phyloP scores from a whole-genome alignment of 2,888 invertebrate genomes.

The Drosophila anomalata region DNA sequence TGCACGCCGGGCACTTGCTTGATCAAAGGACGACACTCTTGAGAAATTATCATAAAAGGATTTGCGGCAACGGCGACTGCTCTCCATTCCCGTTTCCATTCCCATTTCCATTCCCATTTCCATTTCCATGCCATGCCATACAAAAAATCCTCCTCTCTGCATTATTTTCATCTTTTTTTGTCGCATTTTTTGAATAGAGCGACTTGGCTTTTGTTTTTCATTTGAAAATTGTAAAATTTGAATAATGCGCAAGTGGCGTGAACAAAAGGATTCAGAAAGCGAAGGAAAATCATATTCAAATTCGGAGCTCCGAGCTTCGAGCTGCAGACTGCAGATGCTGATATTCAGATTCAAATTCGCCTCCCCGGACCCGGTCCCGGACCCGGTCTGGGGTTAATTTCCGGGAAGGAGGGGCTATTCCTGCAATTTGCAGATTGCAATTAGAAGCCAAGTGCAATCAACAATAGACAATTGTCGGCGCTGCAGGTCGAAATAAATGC shows the following conservation, averaged over 20 bases:
- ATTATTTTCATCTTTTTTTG: slow-evolving; percentile 5
- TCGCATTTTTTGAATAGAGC: slow-evolving; percentile 65
- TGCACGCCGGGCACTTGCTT: slow-evolving; percentile 76
- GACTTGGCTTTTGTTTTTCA: slow-evolving; percentile 65
- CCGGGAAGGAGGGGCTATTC: slow-evolving; percentile 3
- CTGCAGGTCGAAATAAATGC: slow-evolving; percentile 71
- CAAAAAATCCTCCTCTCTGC: slow-evolving; percentile 20
- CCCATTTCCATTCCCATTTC: background rate
- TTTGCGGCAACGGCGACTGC: slow-evolving; percentile 64
- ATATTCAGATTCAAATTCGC: slow-evolving; percentile 6
- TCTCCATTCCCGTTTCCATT: slow-evolving; percentile 26
- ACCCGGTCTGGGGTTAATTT: slow-evolving; percentile 2
- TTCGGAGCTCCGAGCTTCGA: slow-evolving; percentile 1
- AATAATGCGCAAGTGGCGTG: slow-evolving; percentile 78
- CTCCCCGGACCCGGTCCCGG: background rate
- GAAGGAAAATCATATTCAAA: slow-evolving; percentile 45
- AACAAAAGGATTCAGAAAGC: slow-evolving; percentile 41
- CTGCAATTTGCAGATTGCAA: slow-evolving; percentile 62
- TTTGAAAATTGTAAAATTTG: slow-evolving; percentile 71
- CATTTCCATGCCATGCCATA: slow-evolving; percentile 24
- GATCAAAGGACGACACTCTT: slow-evolving; percentile 83
- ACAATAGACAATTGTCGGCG: slow-evolving; percentile 62
- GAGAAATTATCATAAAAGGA: slow-evolving; percentile 83
- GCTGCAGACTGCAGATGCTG: slow-evolving; percentile 16
- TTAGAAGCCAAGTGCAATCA: slow-evolving; percentile 51